Conservation (phyloP, 1,140 invertebrate genomes). For the Brachionus asplanchnoidis region DNA sequence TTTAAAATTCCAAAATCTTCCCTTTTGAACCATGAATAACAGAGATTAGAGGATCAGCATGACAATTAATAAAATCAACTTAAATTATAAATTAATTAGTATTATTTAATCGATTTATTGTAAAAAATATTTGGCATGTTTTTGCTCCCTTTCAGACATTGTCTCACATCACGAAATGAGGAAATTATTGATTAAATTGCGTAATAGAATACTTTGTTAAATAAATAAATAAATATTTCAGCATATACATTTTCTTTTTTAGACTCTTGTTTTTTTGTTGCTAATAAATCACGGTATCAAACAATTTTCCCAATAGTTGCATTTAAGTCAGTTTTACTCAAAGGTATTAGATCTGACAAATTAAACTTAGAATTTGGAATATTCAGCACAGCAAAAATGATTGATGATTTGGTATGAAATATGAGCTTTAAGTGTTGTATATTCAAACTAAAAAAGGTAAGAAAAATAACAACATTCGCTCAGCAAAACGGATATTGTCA, state of each 20-base stretch:
- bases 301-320: not conserved
- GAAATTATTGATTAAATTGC: not conserved
- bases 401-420: not conserved
- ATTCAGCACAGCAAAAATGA: not conserved
- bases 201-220: not conserved
- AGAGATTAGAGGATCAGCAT: not conserved
- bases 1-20: not conserved
- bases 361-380: not conserved
- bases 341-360: not conserved
- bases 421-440: conserved; percentile 31
- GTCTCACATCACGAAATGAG: not conserved
- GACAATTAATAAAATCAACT: not conserved
- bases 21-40: not conserved
- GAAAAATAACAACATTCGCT: not conserved
- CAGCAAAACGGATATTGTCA: not conserved
- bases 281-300: not conserved
- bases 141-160: not conserved
- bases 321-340: not conserved
- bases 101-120: not conserved
- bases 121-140: not conserved
- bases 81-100: not conserved
- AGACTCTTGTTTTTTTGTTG: not conserved
- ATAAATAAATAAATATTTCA: not conserved
- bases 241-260: not conserved
- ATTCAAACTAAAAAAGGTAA: conserved; percentile 28